Evolutionary conservation across 2,797 vertebrate species (phyloP).

Genomic region (Microctenopoma steveboyesi): DNA sequence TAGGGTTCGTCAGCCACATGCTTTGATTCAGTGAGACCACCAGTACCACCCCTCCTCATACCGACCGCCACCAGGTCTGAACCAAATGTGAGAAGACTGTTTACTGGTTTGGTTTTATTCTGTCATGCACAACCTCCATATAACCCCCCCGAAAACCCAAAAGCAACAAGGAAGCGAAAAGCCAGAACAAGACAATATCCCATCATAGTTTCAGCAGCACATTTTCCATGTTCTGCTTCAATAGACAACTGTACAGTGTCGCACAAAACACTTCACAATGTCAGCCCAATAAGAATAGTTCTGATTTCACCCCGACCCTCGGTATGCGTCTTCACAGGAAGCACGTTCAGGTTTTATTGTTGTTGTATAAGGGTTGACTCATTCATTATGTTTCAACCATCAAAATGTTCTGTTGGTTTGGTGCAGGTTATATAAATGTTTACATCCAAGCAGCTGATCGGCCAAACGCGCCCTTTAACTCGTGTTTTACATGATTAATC

Average conservation of each 20-base stretch:
- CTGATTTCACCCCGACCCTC: slow-evolving; percentile 15
- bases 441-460: no score
- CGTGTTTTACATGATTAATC: not conserved
- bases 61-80: no score
- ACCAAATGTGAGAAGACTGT: no score
- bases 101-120: no score
- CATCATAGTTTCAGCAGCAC: not conserved
- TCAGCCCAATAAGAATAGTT: not conserved
- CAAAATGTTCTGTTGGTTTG: slow-evolving; percentile 7
- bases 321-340: slow-evolving; percentile 1
- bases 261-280: not conserved
- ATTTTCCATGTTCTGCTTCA: not conserved
- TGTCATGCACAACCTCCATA: no score
- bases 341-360: slow-evolving; percentile 20
- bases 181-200: no score
- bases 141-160: not conserved
- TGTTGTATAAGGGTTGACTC: slow-evolving; percentile 31
- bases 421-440: not conserved
- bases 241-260: not conserved
- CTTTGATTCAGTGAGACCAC: no score
- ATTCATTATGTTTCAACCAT: slow-evolving; percentile 21
- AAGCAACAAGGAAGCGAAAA: not conserved
- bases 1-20: no score
- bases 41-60: no score
- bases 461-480: not conserved